phyloP scores from a whole-genome alignment of 1,140 invertebrate species.

The Brachionus sp. region DNA sequence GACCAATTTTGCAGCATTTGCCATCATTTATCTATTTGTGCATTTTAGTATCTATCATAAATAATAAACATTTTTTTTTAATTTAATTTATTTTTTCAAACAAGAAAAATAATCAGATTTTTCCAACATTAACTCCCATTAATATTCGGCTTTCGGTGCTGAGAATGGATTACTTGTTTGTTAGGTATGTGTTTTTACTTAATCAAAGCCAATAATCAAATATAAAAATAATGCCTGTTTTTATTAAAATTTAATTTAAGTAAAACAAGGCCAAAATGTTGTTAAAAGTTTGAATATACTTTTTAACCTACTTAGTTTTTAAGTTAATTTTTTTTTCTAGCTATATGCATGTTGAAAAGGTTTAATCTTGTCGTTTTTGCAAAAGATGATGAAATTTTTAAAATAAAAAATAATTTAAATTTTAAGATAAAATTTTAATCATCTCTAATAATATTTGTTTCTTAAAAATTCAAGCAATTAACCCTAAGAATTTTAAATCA shows the following conservation, averaged over 20 bases:
- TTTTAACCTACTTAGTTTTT: neutral
- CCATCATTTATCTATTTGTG: neutral
- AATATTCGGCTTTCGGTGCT: too few relatives aligned
- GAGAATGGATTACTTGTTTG: too few relatives aligned
- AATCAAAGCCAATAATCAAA: too few relatives aligned
- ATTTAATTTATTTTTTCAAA: too few relatives aligned
- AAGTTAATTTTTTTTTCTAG: neutral
- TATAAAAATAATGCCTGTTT: neutral
- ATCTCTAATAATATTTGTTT: neutral
- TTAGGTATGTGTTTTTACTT: too few relatives aligned
- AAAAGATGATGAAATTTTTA: neutral
- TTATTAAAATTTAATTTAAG: neutral
- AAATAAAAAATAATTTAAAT: neutral
- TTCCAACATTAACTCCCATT: too few relatives aligned
- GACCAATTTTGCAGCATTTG: neutral
- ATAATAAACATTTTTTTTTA: too few relatives aligned
- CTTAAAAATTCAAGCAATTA: neutral
- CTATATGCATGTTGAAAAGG: neutral
- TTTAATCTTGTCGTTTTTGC: neutral
- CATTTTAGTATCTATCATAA: too few relatives aligned
- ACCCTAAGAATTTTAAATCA: neutral
- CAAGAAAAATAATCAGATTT: too few relatives aligned
- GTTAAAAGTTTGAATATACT: neutral
- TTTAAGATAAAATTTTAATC: neutral
- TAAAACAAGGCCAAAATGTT: neutral